These are phyloP conservation scores for Archaeoteleia sp. DNA, from an alignment of 2,888 invertebrate species.

Conservation along the genomic window DNA sequence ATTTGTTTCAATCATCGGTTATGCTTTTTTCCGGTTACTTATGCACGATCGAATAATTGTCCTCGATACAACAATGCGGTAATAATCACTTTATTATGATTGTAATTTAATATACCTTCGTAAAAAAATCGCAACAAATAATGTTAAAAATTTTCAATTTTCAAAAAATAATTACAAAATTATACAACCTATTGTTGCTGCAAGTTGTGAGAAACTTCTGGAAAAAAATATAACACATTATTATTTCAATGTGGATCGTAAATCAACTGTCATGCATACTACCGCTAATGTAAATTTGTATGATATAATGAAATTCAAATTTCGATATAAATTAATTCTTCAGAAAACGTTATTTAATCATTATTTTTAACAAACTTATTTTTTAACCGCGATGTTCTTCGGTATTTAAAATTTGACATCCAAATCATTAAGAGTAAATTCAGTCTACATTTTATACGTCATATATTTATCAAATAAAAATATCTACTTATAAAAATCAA, in stretches of 20 bases:
- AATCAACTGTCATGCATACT: slow-evolving; percentile 41
- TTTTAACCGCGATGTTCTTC: background rate
- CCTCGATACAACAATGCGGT: slow-evolving; percentile 27
- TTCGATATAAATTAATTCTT: slow-evolving; percentile 34
- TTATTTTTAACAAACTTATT: slow-evolving; percentile 32
- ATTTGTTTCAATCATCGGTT: no score
- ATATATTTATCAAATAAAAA: no score
- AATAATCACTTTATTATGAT: slow-evolving; percentile 23
- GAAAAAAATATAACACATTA: slow-evolving; percentile 40
- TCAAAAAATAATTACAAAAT: no score
- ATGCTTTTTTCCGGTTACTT: background rate
- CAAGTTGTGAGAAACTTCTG: slow-evolving; percentile 14
- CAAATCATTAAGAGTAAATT: no score
- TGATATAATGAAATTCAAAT: slow-evolving; percentile 36
- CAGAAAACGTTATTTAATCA: slow-evolving; percentile 25
- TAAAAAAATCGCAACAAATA: no score
- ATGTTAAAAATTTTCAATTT: no score
- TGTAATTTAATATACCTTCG: no score
- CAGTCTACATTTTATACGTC: no score
- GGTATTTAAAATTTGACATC: no score
- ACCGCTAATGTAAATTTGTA: slow-evolving; percentile 36
- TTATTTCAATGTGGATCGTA: slow-evolving; percentile 30
- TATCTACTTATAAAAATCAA: no score
- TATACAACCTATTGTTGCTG: no score
- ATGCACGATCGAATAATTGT: slow-evolving; percentile 14